phyloP scores from a whole-genome alignment of 2,113 vertebrate genomes.

The Chrysochloris asiatica region DNA sequence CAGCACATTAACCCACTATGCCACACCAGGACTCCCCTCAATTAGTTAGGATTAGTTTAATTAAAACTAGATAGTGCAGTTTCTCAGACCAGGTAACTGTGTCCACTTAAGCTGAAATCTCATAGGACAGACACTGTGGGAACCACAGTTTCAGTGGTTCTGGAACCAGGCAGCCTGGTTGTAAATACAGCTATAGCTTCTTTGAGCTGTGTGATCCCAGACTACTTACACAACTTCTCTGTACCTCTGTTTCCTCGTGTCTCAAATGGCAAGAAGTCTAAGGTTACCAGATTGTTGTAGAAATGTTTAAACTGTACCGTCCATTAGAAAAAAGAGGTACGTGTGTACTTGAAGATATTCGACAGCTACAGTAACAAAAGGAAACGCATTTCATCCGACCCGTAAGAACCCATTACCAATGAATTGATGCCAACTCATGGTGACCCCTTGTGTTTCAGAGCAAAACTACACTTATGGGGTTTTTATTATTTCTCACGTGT shows the following conservation, averaged over 20 bases:
- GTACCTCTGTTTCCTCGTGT: background rate
- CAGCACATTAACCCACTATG: too few relatives aligned
- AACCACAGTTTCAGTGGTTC: background rate
- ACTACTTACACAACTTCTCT: background rate
- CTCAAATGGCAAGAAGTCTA: background rate
- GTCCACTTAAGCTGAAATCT: background rate
- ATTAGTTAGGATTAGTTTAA: too few relatives aligned
- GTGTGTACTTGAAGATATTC: too few relatives aligned
- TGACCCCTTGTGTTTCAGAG: too few relatives aligned
- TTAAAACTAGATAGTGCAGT: background rate
- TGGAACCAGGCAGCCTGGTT: background rate
- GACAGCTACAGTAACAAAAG: too few relatives aligned
- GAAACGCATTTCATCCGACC: too few relatives aligned
- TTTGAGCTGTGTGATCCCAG: background rate
- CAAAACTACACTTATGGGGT: too few relatives aligned
- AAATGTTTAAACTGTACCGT: background rate
- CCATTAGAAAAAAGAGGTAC: too few relatives aligned
- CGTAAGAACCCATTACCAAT: too few relatives aligned
- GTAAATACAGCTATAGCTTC: background rate
- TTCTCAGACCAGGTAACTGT: background rate
- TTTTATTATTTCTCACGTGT: too few relatives aligned
- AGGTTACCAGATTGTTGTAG: background rate
- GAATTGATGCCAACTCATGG: too few relatives aligned
- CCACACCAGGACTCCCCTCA: too few relatives aligned
- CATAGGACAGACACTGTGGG: background rate